Percentiles rank a stretch among this genome's conserved stretches.
These are phyloP conservation scores for Pissodes strobi DNA, from an alignment of 1,140 invertebrate genomes.

Conservation along the genomic window DNA sequence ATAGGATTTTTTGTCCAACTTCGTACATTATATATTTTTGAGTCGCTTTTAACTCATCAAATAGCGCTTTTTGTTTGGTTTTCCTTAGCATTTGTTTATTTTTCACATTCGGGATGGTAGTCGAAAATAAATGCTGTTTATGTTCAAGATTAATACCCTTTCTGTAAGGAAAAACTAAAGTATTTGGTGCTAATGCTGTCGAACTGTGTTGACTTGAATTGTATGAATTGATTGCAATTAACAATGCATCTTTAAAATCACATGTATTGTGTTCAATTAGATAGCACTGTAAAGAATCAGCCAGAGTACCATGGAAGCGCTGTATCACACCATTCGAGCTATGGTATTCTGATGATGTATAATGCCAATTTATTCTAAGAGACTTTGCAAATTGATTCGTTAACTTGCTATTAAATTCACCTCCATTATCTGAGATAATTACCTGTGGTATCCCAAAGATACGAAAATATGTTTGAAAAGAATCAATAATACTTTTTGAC, in stretches of 20 bases:
- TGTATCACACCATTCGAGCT: too few species aligned
- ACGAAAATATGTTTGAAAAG: not conserved
- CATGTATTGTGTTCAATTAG: slow-evolving; percentile 11
- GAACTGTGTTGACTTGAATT: slow-evolving; percentile 7
- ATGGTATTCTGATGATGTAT: too few species aligned
- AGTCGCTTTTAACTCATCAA: slow-evolving; percentile 1
- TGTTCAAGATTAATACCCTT: not conserved
- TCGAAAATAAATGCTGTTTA: not conserved
- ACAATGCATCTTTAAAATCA: too few species aligned
- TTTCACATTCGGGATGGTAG: too few species aligned
- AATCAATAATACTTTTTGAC: slow-evolving; percentile 3
- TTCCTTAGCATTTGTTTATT: too few species aligned
- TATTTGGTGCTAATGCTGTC: slow-evolving; percentile 6
- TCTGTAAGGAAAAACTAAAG: not conserved
- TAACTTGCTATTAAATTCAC: slow-evolving; percentile 2
- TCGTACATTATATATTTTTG: not conserved
- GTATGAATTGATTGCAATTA: too few species aligned
- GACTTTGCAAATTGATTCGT: not conserved
- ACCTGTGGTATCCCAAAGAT: not conserved
- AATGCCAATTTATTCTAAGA: not conserved
- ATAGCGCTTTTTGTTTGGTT: not conserved
- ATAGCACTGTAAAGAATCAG: slow-evolving; percentile 1
- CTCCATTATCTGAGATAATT: not conserved
- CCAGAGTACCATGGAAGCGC: not conserved
- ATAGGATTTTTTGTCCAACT: too few species aligned